Evolutionary conservation across 2,113 vertebrate species (phyloP).

Genomic region (Myotis brandtii): DNA sequence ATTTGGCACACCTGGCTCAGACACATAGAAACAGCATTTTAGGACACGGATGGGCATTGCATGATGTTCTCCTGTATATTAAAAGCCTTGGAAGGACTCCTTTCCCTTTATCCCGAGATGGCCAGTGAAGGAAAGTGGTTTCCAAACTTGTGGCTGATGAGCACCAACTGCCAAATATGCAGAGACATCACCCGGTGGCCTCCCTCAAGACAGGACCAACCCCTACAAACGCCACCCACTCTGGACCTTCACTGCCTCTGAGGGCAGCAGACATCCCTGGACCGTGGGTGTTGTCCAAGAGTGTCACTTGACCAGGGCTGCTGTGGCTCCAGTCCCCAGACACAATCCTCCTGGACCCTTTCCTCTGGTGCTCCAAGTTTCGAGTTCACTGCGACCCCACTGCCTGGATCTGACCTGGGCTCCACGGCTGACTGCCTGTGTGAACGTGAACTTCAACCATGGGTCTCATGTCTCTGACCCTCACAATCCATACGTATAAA

Average conservation of each 20-base stretch:
- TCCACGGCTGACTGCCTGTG: rapidly evolving
- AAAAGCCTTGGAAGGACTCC: neutral
- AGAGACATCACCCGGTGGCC: neutral
- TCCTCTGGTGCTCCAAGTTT: neutral
- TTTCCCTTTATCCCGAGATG: rapidly evolving
- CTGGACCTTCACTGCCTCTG: neutral
- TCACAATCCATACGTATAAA: neutral
- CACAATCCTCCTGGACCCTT: neutral
- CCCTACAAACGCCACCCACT: too few relatives aligned
- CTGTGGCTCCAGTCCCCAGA: neutral
- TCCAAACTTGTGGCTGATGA: rapidly evolving
- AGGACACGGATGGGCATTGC: neutral
- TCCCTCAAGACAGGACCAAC: neutral
- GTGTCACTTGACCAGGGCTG: too few relatives aligned
- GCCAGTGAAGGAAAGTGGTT: rapidly evolving
- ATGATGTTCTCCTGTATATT: neutral
- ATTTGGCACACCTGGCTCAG: rapidly evolving
- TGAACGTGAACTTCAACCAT: neutral
- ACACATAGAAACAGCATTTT: neutral
- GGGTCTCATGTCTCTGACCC: neutral
- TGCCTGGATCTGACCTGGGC: neutral
- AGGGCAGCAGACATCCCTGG: neutral
- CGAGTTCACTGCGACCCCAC: neutral
- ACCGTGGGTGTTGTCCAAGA: neutral
- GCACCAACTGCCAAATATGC: too few relatives aligned